These are phyloP conservation scores for Balanococcus diminutus DNA, from an alignment of 2,888 invertebrate species.

Conservation along the genomic window DNA sequence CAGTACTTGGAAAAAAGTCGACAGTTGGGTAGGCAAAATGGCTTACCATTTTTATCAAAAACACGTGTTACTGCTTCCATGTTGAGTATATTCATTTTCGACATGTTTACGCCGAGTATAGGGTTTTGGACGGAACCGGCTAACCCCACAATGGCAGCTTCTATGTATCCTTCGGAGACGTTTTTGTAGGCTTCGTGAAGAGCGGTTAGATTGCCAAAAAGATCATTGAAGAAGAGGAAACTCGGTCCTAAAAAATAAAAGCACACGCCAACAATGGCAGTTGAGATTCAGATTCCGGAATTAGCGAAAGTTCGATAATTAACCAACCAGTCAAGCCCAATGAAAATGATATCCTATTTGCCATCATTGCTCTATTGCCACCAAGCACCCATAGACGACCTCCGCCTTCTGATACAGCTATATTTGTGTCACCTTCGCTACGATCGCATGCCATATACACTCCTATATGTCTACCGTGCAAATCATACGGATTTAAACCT, in stretches of 20 bases:
- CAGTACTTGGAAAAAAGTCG: background rate
- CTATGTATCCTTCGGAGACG: conserved; percentile 62
- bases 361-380: conserved; percentile 68
- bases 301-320: no score
- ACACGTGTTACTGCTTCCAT: conserved; percentile 13
- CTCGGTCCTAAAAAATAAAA: conserved; percentile 63
- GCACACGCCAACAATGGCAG: background rate
- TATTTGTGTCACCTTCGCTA: conserved; percentile 62
- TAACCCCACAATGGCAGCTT: conserved; percentile 68
- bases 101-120: conserved; percentile 68
- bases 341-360: conserved; percentile 68
- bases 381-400: conserved; percentile 69
- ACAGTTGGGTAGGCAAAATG: no score
- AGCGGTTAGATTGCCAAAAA: conserved; percentile 70
- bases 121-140: conserved; percentile 67
- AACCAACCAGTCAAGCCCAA: conserved; percentile 67
- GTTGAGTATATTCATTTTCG: conserved; percentile 64
- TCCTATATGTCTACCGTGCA: conserved; percentile 63
- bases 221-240: conserved; percentile 70
- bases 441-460: conserved; percentile 62
- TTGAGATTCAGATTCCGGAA: background rate
- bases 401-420: conserved; percentile 63
- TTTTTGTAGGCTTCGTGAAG: conserved; percentile 65
- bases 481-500: conserved; percentile 63
- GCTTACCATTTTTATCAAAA: conserved; percentile 53